A percentile compares a stretch with the other conserved stretches of the same genome.
phyloP scores from a whole-genome alignment of 2,797 vertebrate species.

The Premnoplex brunnescens region DNA sequence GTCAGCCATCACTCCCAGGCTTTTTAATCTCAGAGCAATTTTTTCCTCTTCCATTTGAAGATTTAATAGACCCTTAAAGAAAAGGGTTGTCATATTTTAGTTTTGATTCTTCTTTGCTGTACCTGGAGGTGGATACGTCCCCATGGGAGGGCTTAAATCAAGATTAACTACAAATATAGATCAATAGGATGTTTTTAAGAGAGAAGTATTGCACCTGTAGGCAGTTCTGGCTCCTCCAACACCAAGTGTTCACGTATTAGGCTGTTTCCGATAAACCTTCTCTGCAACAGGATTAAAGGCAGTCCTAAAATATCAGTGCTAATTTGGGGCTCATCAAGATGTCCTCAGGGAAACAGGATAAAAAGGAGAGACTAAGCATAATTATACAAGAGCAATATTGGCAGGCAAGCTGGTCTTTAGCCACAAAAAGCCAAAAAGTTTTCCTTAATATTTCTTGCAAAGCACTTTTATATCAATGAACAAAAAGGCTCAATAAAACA shows the following conservation, averaged over 20 bases:
- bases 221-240: not conserved
- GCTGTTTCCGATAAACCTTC: conserved; percentile 22
- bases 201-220: not conserved
- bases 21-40: not conserved
- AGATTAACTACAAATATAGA: not conserved
- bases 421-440: not conserved
- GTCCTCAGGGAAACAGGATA: conserved; percentile 53
- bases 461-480: not conserved
- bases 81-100: not conserved
- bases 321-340: conserved; percentile 56
- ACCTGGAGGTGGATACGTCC: not conserved
- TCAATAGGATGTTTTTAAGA: not conserved
- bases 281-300: conserved; percentile 55
- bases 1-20: not conserved
- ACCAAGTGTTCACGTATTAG: not conserved
- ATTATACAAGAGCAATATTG: conserved; percentile 10
- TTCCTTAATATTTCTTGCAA: not conserved
- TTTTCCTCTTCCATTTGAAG: not conserved
- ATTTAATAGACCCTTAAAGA: not conserved
- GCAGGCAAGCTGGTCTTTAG: not conserved
- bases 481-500: not conserved
- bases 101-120: not conserved
- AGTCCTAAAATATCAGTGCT: conserved; percentile 59
- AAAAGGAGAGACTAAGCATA: conserved; percentile 52
- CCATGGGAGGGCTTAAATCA: not conserved